Evolutionary conservation across 2,113 vertebrate genomes (phyloP), one percentile per base, ranked within the genome.

Genomic region (Sphyrna mokarran): DNA sequence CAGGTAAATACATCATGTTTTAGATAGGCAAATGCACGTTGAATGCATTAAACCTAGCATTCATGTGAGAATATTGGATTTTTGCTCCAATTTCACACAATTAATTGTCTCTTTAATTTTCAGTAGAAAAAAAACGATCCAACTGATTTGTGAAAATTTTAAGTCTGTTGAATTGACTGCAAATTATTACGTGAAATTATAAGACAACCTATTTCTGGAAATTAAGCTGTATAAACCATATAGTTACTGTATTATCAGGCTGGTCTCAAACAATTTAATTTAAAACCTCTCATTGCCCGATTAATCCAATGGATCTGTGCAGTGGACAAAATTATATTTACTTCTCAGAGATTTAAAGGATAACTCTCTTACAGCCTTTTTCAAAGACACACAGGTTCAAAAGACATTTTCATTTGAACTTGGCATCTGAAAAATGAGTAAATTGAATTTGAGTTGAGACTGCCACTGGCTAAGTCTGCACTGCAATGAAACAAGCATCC

Each of bases 381-480:
- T 54, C 48, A 54, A 54, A 40, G 20, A 26, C 16, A 26, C 8
- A 18, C 61, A 43, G 10, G 33, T 98, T 98, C 97, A 98, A 98
- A 94, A 98, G 97, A 96, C 95, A 97, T 97, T 96, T 97, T 96
- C 96, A 96, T 96, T 96, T 95, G 94, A 97, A 96, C 96, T 97
- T 95, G 97, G 96, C 96, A 96, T 96, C 86, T 96, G 96, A 97
- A 97, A 97, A 69, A 20, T n/a, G 33, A 69, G 68, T 22, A 22
- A 66, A 97, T 96, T 96, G 97, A 96, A 97, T 97, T 96, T 96
- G 83, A 96, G 96, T 93, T 96, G 89, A 96, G 96, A 96, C 72
- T 96, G 95, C 96, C 97, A 83, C 86, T 48, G 96, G 96, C 96
- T 96, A 96, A 96, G 91, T 54, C 85, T 96, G 96, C 97, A 96